These are phyloP conservation scores for Saimiri boliviensis DNA, from an alignment of 2,113 vertebrate genomes.

Conservation along the genomic window DNA sequence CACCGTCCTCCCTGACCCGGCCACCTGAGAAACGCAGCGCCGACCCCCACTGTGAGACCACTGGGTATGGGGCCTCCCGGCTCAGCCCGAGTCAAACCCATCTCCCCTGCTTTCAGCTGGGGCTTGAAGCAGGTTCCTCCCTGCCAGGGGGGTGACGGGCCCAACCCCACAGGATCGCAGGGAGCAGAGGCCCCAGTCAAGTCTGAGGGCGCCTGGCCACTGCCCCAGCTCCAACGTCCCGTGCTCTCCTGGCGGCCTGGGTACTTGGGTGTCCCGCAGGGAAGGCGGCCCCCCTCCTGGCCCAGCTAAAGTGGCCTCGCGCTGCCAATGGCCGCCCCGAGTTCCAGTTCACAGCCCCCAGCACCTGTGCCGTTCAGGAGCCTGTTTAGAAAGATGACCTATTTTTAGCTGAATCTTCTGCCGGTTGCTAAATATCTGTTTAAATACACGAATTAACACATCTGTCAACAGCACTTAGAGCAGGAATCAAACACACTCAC, in stretches of 20 bases:
- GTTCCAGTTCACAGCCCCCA: not conserved
- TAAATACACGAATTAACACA: slow-evolving; percentile 70
- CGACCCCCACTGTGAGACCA: not conserved
- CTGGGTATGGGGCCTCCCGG: not conserved
- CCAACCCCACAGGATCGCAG: accelerated
- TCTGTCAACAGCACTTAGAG: slow-evolving; percentile 64
- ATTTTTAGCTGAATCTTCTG: slow-evolving; percentile 9
- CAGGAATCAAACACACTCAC: not conserved
- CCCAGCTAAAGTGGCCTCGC: accelerated
- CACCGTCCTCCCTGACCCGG: too few species aligned
- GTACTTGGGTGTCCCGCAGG: accelerated
- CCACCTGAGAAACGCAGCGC: not conserved
- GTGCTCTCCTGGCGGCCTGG: accelerated
- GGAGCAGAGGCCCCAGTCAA: not conserved
- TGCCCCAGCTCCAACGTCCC: accelerated
- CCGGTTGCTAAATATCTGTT: slow-evolving; percentile 66
- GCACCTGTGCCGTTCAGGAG: not conserved
- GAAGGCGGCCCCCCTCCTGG: not conserved
- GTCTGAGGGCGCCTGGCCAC: not conserved
- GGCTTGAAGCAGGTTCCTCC: not conserved
- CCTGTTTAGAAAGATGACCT: slow-evolving; percentile 48
- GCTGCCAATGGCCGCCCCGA: accelerated
- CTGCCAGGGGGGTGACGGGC: accelerated
- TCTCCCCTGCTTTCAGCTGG: not conserved
- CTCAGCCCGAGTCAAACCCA: not conserved